These are phyloP conservation scores for Paragorgia papillata DNA, from an alignment of 92 coral and sea anemone species.

Conservation along the genomic window DNA sequence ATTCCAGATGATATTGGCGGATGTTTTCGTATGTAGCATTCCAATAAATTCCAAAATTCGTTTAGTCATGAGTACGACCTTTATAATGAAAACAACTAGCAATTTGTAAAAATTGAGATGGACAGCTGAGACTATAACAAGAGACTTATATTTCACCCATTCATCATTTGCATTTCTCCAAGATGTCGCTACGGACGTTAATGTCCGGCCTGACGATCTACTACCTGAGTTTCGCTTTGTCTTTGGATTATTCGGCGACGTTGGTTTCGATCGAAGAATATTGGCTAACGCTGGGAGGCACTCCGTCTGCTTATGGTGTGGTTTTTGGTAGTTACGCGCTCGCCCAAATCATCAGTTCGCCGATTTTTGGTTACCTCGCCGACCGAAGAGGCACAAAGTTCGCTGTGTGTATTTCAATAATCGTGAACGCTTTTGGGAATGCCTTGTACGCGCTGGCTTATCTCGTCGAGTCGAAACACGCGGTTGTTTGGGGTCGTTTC, in stretches of 20 bases:
- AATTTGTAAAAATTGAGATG: too few relatives aligned
- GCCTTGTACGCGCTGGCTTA: constrained; percentile 75
- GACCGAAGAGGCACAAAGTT: constrained; percentile 91
- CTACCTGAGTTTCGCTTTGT: constrained; percentile 90
- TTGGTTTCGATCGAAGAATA: constrained; percentile 76
- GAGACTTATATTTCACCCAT: too few relatives aligned
- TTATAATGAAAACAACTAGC: too few relatives aligned
- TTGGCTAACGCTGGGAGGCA: constrained; percentile 80
- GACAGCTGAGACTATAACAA: too few relatives aligned
- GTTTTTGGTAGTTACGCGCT: constrained; percentile 94
- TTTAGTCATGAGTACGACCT: too few relatives aligned
- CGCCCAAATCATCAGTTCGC: constrained; percentile 82
- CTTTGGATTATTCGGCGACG: constrained; percentile 83
- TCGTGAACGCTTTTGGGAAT: constrained; percentile 79
- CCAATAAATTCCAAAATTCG: too few relatives aligned
- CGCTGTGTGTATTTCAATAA: constrained; percentile 71
- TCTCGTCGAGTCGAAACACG: constrained; percentile 68
- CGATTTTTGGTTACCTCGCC: constrained; percentile 86
- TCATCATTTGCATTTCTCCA: not conserved
- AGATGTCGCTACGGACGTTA: constrained; percentile 55
- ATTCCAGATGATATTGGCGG: too few relatives aligned
- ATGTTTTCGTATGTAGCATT: too few relatives aligned
- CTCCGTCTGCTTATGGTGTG: constrained; percentile 67
- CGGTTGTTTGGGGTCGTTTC: constrained; percentile 80
- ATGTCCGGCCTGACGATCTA: constrained; percentile 74